Evolutionary conservation across 2,113 vertebrate genomes (phyloP).

Genomic region (Pterocles gutturalis): DNA sequence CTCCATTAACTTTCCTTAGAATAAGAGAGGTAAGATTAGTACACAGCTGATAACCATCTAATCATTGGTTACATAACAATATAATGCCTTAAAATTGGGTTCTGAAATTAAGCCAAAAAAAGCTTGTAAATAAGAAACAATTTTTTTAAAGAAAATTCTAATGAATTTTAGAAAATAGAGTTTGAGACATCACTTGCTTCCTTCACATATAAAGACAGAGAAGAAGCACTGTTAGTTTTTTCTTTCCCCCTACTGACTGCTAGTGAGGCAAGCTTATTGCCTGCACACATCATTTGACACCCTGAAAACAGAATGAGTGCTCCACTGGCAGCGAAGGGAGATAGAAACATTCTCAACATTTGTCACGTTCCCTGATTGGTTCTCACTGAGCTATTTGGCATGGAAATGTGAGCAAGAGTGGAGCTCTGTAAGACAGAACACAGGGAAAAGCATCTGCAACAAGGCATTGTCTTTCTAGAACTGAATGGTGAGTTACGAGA

Average conservation of each 20-base stretch:
- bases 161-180: not conserved
- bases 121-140: not conserved
- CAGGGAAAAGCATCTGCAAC: rapidly evolving
- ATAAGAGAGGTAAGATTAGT: not conserved
- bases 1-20: not conserved
- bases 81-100: not conserved
- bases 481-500: not conserved
- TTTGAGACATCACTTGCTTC: not conserved
- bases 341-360: slow-evolving; percentile 2
- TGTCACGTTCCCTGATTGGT: slow-evolving; percentile 33
- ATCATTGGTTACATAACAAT: not conserved
- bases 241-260: not conserved
- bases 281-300: slow-evolving; percentile 47
- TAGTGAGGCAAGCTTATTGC: slow-evolving; percentile 22
- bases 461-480: not conserved
- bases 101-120: not conserved
- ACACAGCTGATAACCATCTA: not conserved
- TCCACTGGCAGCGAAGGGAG: slow-evolving; percentile 2
- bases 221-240: not conserved
- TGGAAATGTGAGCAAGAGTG: not conserved
- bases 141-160: not conserved
- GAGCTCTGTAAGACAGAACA: not conserved
- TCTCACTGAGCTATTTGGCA: slow-evolving; percentile 11
- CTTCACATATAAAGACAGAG: not conserved
- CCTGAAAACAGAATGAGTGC: slow-evolving; percentile 23